Evolutionary conservation across 2,113 vertebrate genomes (phyloP).

Genomic region (Sinocyclocheilus maitianheensis): DNA sequence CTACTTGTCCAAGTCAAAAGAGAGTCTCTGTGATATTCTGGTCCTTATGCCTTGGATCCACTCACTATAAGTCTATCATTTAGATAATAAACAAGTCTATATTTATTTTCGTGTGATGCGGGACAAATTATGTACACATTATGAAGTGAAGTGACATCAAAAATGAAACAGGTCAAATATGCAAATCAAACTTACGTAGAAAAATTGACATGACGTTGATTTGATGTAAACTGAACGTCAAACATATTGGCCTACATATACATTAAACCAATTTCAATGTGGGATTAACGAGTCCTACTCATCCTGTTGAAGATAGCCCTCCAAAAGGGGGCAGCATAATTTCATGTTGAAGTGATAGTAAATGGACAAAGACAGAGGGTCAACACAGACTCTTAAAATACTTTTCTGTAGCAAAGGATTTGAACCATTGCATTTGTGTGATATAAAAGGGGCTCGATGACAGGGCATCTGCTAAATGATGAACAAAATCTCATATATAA

Average conservation of each 20-base stretch:
- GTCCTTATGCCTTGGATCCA: background rate
- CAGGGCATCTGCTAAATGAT: constrained; percentile 1
- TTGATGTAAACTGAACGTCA: too few species aligned
- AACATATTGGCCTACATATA: too few species aligned
- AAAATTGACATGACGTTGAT: too few species aligned
- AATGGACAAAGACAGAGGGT: background rate
- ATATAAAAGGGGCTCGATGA: background rate
- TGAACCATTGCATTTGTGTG: background rate
- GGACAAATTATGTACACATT: background rate
- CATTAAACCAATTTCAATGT: too few species aligned
- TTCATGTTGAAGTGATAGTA: background rate
- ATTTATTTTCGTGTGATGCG: too few species aligned
- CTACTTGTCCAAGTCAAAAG: too few species aligned
- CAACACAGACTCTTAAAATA: background rate
- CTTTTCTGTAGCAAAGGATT: background rate
- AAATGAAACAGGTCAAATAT: too few species aligned
- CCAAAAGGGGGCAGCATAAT: constrained; percentile 27
- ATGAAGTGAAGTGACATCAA: background rate
- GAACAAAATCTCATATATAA: background rate
- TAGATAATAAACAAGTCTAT: background rate
- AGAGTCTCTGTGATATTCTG: too few species aligned
- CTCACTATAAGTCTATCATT: background rate
- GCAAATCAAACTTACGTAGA: too few species aligned
- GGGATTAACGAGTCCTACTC: background rate
- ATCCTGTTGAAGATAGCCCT: background rate